Evolutionary conservation across 2,797 vertebrate genomes (phyloP), one percentile per base, ranked within the genome.

Genomic region (Lacerta agilis): DNA sequence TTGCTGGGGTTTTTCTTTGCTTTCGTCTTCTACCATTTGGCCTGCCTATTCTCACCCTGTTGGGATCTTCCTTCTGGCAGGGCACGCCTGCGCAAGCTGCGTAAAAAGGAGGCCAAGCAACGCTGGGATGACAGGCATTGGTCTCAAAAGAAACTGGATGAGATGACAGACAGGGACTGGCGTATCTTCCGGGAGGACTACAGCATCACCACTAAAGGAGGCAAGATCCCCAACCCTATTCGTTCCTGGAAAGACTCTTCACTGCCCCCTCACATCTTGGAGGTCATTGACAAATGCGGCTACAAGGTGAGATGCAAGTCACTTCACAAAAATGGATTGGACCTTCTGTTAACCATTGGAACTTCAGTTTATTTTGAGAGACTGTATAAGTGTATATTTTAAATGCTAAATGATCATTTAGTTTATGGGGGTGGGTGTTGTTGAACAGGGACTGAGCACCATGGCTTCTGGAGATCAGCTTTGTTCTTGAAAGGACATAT

Each of bases 111-210:
- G 89, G 99, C 98, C 79, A 99, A 99, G 95, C 99, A 99, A 94
- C 98, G 99, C 91, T 99, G 99, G 99, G 99, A 99, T 7, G 98
- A 99, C 94, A 94, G 99, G 8, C 99, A 99, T 91, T 99, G 99
- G 99, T 99, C 98, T n/a, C 99, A 99, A 97, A 99, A 99, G 97
- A 99, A 99, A 95, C 96, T 99, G 94, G 99, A 99, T 0, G 99
- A 99, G 96, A 99, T 99, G 99, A 99, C 98, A 0, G 99, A 99
- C 97, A 97, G 99, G 92, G 99, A 99, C 96, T 99, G 99, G 99
- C 96, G 99, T 79, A 99, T 99, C 95, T 99, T 99, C 95, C 97
- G 99, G 0, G 99, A 99, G 93, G 99, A 99, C 92, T 99, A 99
- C 94, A 99, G 98, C 96, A 99, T 99, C 95, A 99, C 99, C 93